These are phyloP conservation scores for Brassicogethes aeneus DNA, from an alignment of 2,888 invertebrate species.

Conservation along the genomic window DNA sequence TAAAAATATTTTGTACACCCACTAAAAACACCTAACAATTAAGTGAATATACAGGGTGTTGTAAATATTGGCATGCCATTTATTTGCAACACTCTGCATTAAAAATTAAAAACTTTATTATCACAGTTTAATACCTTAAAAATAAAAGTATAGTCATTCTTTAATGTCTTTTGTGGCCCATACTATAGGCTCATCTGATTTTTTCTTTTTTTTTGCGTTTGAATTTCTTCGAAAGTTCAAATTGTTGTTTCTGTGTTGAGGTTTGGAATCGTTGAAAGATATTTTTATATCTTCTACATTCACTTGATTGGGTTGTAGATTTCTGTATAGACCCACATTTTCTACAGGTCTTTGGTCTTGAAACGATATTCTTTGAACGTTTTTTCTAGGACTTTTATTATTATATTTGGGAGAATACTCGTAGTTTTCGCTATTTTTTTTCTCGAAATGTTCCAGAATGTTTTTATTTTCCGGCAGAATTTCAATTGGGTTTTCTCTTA, in stretches of 20 bases:
- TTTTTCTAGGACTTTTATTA: not conserved
- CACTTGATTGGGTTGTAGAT: too few relatives aligned
- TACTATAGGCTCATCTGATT: slow-evolving; percentile 30
- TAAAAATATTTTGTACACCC: not conserved
- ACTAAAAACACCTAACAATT: not conserved
- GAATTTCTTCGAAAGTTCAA: not conserved
- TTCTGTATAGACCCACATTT: too few relatives aligned
- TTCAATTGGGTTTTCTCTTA: slow-evolving; percentile 14
- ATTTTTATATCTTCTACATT: not conserved
- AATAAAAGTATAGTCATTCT: not conserved
- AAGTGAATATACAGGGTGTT: too few relatives aligned
- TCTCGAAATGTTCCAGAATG: not conserved
- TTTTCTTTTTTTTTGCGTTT: slow-evolving; percentile 26
- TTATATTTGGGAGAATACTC: too few relatives aligned
- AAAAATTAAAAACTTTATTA: not conserved
- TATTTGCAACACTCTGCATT: too few relatives aligned
- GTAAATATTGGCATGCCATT: too few relatives aligned
- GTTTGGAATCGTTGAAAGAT: not conserved
- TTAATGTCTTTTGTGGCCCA: slow-evolving; percentile 24
- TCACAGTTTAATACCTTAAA: not conserved
- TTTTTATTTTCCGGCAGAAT: not conserved
- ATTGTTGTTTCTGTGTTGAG: not conserved
- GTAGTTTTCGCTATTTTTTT: not conserved
- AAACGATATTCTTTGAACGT: not conserved
- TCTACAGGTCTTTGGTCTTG: not conserved